These are phyloP conservation scores for Bergia sp. DNA, from an alignment of 92 coral and sea anemone genomes.

Conservation along the genomic window DNA sequence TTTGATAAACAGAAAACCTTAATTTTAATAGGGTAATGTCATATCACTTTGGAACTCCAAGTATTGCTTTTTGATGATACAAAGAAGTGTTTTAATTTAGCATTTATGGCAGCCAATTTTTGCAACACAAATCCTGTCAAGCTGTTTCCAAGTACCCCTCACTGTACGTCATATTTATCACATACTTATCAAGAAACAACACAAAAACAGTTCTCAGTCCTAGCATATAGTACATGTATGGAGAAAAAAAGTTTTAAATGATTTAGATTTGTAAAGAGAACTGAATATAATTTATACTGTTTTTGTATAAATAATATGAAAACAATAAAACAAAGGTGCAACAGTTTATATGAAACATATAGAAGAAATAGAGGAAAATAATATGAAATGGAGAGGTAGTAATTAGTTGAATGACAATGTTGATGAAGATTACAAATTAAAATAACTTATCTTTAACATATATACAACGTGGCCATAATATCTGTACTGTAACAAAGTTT, in stretches of 20 bases:
- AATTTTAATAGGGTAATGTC: too few relatives aligned
- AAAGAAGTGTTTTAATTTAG: too few relatives aligned
- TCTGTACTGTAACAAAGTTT: too few relatives aligned
- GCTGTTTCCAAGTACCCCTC: neutral
- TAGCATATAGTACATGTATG: neutral
- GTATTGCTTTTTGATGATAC: too few relatives aligned
- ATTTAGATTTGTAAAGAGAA: conserved; percentile 19
- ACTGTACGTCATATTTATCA: neutral
- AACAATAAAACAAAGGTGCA: neutral
- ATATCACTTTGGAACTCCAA: too few relatives aligned
- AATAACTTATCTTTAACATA: neutral
- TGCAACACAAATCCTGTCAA: neutral
- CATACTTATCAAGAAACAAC: neutral
- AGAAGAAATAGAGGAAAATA: neutral
- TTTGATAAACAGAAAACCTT: too few relatives aligned
- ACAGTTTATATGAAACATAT: neutral
- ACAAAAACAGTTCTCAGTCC: neutral
- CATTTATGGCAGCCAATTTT: neutral
- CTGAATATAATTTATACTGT: neutral
- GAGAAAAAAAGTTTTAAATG: neutral
- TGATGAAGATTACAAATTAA: neutral
- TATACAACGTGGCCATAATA: neutral
- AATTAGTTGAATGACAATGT: neutral
- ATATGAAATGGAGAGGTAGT: too few relatives aligned
- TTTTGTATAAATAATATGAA: conserved; percentile 15